These are phyloP conservation scores for Zaprionus nigranus DNA, from an alignment of 1,140 invertebrate genomes.

Conservation along the genomic window DNA sequence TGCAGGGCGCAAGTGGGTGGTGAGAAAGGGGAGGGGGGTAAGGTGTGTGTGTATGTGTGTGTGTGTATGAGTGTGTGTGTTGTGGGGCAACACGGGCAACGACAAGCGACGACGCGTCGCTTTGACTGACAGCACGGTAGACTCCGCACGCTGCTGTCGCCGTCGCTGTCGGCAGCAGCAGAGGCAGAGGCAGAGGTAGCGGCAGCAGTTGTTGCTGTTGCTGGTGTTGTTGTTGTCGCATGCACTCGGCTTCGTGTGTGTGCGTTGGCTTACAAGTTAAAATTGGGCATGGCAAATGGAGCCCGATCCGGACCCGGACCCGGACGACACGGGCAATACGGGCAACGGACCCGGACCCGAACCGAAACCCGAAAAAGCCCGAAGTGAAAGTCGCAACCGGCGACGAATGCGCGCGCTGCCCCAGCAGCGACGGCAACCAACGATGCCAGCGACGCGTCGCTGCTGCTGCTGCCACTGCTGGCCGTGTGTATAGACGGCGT, in stretches of 20 bases:
- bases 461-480: constrained; percentile 23
- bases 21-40: not conserved
- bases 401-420: constrained; percentile 25
- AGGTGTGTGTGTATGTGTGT: not conserved
- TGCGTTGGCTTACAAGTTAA: constrained; percentile 8
- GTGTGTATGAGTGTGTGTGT: not conserved
- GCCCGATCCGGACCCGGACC: constrained; percentile 21
- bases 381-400: constrained; percentile 8
- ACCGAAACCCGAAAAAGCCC: not conserved
- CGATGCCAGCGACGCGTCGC: not conserved
- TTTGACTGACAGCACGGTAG: constrained; percentile 49
- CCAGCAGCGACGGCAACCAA: not conserved
- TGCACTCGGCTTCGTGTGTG: constrained; percentile 37
- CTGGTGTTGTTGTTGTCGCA: constrained; percentile 36
- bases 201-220: constrained; percentile 4
- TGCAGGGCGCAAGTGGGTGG: constrained; percentile 11
- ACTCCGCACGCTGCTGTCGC: constrained; percentile 23
- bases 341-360: constrained; percentile 1
- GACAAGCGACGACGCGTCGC: constrained; percentile 49
- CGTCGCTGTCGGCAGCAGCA: not conserved
- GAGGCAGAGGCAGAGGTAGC: not conserved
- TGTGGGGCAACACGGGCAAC: constrained; percentile 10
- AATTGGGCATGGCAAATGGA: constrained; percentile 42
- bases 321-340: constrained; percentile 17
- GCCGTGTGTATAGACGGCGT: constrained; percentile 66